Evolutionary conservation across 2,113 vertebrate species (phyloP).

Genomic region (Zosterops borbonicus): DNA sequence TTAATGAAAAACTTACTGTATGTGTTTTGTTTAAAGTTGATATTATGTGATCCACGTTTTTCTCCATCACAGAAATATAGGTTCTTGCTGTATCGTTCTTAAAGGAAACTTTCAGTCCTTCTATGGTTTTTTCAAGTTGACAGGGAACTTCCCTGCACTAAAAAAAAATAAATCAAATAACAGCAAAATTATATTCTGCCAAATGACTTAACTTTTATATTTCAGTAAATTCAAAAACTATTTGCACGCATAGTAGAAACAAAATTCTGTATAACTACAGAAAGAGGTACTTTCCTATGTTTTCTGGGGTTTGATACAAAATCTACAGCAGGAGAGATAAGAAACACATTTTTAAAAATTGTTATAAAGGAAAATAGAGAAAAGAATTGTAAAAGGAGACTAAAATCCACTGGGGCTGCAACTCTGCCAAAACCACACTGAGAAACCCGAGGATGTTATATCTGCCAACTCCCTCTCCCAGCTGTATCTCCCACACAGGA

Average conservation of each 20-base stretch:
- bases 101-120: background rate
- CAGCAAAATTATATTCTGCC: background rate
- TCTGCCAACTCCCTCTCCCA: background rate
- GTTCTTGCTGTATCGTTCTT: accelerated
- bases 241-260: background rate
- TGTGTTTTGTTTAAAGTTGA: background rate
- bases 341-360: background rate
- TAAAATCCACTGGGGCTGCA: background rate
- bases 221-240: background rate
- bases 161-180: background rate
- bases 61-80: background rate
- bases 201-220: background rate
- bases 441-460: background rate
- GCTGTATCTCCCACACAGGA: accelerated
- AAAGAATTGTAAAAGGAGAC: background rate
- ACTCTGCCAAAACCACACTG: background rate
- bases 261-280: background rate
- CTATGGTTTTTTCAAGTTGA: background rate
- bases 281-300: background rate
- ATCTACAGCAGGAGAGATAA: background rate
- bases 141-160: slow-evolving; percentile 1
- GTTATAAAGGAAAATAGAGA: background rate
- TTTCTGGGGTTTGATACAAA: background rate
- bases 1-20: background rate
- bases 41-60: background rate